phyloP scores from a whole-genome alignment of 2,888 invertebrate species.

The Drosophila nigricruria region DNA sequence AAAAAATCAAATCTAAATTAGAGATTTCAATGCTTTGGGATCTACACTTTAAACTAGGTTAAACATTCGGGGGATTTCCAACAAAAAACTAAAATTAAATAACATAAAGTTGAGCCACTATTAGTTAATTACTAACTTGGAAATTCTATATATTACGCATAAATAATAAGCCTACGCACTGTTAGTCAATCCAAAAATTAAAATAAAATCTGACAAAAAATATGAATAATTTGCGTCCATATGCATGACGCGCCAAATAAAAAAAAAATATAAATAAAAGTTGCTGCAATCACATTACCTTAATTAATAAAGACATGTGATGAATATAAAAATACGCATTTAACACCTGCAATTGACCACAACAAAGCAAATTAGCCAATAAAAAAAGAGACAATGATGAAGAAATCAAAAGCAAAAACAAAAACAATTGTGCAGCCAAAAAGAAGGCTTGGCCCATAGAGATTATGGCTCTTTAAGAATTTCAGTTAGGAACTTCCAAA shows the following conservation, averaged over 20 bases:
- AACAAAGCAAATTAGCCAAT: conserved; percentile 8
- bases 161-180: conserved; percentile 18
- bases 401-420: conserved; percentile 12
- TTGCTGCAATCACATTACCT: conserved; percentile 28
- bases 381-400: background rate
- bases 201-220: background rate
- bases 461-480: conserved; percentile 19
- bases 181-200: background rate
- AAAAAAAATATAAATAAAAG: conserved; percentile 2
- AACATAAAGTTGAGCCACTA: background rate
- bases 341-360: conserved; percentile 54
- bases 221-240: conserved; percentile 3
- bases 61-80: background rate
- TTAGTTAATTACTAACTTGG: background rate
- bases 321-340: conserved; percentile 27
- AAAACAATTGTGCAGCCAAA: conserved; percentile 11
- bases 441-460: background rate
- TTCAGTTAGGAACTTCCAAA: conserved; percentile 29
- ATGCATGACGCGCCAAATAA: conserved; percentile 30
- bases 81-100: background rate
- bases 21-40: background rate
- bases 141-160: conserved; percentile 1
- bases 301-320: conserved; percentile 36
- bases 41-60: background rate
- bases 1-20: background rate